Evolutionary conservation across 2,797 vertebrate species (phyloP).

Genomic region (Neomorphus geoffroyi): DNA sequence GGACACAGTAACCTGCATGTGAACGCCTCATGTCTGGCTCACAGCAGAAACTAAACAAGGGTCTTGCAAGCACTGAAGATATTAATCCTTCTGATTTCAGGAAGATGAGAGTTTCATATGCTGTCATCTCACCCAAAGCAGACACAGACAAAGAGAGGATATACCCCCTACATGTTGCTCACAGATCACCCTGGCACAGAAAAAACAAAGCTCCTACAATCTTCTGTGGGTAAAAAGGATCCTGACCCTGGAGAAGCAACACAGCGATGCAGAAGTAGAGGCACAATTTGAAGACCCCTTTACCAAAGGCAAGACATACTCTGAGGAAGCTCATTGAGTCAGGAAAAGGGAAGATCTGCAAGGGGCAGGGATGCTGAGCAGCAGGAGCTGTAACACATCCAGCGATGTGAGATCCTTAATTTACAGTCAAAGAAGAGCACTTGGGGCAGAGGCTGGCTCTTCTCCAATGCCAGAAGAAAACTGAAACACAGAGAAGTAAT

Average conservation of each 20-base stretch:
- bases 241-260: background rate
- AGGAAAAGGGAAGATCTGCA: background rate
- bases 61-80: background rate
- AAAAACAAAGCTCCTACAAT: background rate
- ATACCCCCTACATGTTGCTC: background rate
- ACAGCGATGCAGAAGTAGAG: background rate
- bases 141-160: background rate
- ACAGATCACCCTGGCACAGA: background rate
- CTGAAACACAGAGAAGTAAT: background rate
- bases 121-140: background rate
- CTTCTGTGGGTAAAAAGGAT: background rate
- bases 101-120: rapidly evolving
- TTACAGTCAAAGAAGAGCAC: background rate
- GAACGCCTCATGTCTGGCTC: background rate
- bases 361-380: background rate
- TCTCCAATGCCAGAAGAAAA: background rate
- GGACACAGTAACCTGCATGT: background rate
- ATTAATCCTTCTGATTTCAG: background rate
- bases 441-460: background rate
- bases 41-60: background rate
- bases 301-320: background rate
- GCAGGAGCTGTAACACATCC: background rate
- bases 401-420: background rate
- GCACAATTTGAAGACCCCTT: background rate
- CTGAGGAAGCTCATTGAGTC: background rate